phyloP scores from a whole-genome alignment of 92 coral and sea anemone genomes.

The Porites divaricata region DNA sequence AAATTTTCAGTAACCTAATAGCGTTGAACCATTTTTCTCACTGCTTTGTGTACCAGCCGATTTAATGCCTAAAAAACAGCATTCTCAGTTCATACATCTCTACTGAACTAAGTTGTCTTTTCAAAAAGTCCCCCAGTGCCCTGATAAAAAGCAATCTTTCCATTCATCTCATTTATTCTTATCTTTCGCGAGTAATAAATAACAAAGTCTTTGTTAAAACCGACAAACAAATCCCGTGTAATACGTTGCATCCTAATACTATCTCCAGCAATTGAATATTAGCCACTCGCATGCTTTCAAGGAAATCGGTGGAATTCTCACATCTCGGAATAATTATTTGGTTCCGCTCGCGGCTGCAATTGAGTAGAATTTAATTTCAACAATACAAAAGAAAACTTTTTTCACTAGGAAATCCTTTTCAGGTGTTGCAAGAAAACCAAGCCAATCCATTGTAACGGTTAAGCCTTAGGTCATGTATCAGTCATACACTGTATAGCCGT shows the following conservation, averaged over 20 bases:
- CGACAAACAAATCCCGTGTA: constrained; percentile 22
- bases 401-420: constrained; percentile 2
- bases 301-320: not conserved
- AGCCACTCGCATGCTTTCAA: not conserved
- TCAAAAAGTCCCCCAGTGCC: too few relatives aligned
- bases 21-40: too few relatives aligned
- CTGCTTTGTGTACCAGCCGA: too few relatives aligned
- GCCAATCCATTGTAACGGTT: constrained; percentile 7
- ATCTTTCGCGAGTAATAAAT: not conserved
- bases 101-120: too few relatives aligned
- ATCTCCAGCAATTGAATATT: not conserved
- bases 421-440: not conserved
- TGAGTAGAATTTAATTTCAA: not conserved
- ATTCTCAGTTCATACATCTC: too few relatives aligned
- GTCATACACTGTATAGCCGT: constrained; percentile 5
- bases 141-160: too few relatives aligned
- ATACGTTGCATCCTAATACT: not conserved
- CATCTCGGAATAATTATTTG: not conserved
- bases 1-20: too few relatives aligned
- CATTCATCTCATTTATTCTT: not conserved
- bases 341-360: not conserved
- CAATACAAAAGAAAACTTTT: not conserved
- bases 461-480: constrained; percentile 3
- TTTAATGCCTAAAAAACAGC: too few relatives aligned
- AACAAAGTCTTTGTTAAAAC: constrained; percentile 5